Evolutionary conservation across 2,113 vertebrate genomes (phyloP).

Genomic region (Pardalotus punctatus): DNA sequence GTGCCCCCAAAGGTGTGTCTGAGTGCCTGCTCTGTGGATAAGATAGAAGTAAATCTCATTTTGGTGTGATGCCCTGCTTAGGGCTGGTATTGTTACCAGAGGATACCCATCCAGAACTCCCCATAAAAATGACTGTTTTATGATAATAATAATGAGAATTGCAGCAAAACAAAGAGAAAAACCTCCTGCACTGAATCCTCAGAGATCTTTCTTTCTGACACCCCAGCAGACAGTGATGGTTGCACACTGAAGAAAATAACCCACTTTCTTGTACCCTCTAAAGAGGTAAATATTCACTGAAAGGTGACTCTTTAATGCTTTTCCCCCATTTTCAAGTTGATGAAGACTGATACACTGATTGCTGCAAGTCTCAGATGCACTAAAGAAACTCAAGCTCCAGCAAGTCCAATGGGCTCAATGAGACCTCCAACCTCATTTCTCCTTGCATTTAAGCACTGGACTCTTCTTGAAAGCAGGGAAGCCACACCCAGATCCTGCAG

Average conservation of each 20-base stretch:
- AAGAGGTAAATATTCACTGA: neutral
- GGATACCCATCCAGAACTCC: neutral
- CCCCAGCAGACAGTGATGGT: fast-evolving
- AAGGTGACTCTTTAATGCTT: neutral
- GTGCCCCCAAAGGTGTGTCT: neutral
- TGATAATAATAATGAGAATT: neutral
- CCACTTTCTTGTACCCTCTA: neutral
- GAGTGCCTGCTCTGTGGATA: neutral
- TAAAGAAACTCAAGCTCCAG: neutral
- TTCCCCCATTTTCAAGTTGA: neutral
- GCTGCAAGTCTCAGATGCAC: neutral
- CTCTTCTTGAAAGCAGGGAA: neutral
- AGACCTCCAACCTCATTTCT: neutral
- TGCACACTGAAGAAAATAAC: neutral
- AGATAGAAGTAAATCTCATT: fast-evolving
- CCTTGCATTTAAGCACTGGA: neutral
- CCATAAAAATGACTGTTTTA: neutral
- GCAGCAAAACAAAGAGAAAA: neutral
- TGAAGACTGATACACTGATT: no score
- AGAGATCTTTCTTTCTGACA: neutral
- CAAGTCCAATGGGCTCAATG: neutral
- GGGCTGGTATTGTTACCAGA: neutral
- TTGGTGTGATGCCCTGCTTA: neutral
- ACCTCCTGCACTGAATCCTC: neutral
- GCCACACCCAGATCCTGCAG: neutral